Base-by-base conservation (phyloP, 2,797 vertebrate species). In the Paramormyrops hopkinsi region DNA sequence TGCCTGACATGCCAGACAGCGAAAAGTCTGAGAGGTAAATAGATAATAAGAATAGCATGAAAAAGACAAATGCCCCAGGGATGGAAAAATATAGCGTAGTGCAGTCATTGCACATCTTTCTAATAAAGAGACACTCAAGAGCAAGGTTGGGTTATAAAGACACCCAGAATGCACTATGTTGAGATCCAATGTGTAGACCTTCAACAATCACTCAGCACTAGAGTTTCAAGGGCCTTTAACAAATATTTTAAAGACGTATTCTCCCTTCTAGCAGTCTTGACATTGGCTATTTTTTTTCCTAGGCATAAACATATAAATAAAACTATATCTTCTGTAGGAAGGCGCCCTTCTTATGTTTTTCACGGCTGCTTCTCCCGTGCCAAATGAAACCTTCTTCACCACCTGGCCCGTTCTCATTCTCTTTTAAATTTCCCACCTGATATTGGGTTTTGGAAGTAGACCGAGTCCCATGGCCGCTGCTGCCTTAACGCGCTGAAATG, bases 131-230 rank as follows among this genome's bases (percentile, higher is more conserved):
- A 79, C n/a, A 51, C 69, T 89, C 37, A 44, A 53, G 59, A 65
- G 85, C 69, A 53, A 87, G 53, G 44, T 22, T 69, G 19, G 50
- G 25, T 41, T 48, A 89, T 89, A 46, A 2, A 65, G 87, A 84
- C 82, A 90, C 89, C 85, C 44, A 76, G 51, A 25, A 76, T 69
- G 69, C 91, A 92, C 88, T 91, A 92, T 93, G 86, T 91, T 84
- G 87, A 54, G 50, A 76, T 53, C 76, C 89, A 90, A 93, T 90
- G 0, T 91, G 90, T 92, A 82, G 59, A 90, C 73, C 69, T 69
- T n/a, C 86, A 90, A 86, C 90, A 17, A 91, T 93, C 92, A 91
- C 90, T 89, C 90, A 88, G 53, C 41, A 91, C 91, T 92, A 91
- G 48, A 89, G 48, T 90, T 89, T 93, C 76, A 86, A 94, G 91